Evolutionary conservation across 1,140 invertebrate species (phyloP), one percentile per base, ranked within the genome.

Genomic region (Calephelis virginiensis): DNA sequence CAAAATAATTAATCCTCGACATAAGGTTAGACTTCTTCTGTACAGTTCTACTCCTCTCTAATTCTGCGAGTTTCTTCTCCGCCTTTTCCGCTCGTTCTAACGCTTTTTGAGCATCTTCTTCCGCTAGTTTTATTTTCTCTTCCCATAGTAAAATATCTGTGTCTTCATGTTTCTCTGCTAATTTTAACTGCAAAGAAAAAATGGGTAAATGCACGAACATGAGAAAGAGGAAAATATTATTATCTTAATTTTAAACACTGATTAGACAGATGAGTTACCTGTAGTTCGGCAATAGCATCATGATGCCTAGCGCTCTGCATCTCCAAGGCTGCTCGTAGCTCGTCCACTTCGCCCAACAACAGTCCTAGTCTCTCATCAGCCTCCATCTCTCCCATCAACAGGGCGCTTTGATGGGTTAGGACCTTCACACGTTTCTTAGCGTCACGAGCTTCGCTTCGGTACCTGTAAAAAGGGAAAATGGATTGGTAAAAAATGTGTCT

Each of bases 121-220:
- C 95, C 0, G 94, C 93, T 0, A 95, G 76, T 80, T 93, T 94
- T 12, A 96, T 86, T 69, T 95, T 94, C 77, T 95, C 95, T 72
- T 95, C 94, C 56, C 95, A 92, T 8, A 95, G 88, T 61, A 95
- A 93, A 28, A 94, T 93, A 70, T 95, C 93, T 0, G 94, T 93
- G 65, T 95, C 94, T 48, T 93, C 93, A 65, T 95, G 93, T 75
- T 93, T 92, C 67, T 94, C 94, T 61, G 94, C 92, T 28, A 95
- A 73, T 83, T 95, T 94, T 59, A 95, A 92, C 91, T 95, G 92
- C 5, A 93, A 86, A 59, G 12, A 56, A 64, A 56, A 40, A 59
- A 59, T 10, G 4, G 48, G 12, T 43, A 13, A 8, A 48, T 63
- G 5, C 60, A 4, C 28, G 5, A 37, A 66, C 37, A 60, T 28